A percentile compares a stretch with the other conserved stretches of the same genome.
phyloP scores from a whole-genome alignment of 2,113 vertebrate genomes.

The Pseudopodoces humilis region DNA sequence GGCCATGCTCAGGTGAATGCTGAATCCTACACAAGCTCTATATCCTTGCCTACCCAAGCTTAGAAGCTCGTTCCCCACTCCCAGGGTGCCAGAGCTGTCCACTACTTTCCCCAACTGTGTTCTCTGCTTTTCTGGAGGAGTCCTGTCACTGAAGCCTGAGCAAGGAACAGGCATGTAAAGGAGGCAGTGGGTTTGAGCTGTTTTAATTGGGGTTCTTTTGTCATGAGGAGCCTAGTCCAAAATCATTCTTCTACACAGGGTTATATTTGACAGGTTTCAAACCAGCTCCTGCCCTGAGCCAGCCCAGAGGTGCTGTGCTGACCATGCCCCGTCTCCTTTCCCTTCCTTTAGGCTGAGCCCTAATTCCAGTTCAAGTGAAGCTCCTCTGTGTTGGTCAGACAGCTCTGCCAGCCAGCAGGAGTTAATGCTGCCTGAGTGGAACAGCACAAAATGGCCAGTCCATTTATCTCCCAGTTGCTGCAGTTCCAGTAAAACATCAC shows the following conservation, averaged over 20 bases:
- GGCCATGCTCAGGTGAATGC: not conserved
- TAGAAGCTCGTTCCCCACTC: not conserved
- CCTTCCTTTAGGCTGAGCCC: not conserved
- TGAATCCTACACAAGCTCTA: not conserved
- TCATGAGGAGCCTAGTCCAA: not conserved
- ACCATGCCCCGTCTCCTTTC: not conserved
- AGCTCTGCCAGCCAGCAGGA: conserved; percentile 25
- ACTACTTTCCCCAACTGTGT: not conserved
- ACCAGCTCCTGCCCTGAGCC: not conserved
- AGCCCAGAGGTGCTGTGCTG: not conserved
- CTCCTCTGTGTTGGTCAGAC: not conserved
- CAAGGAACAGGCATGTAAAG: not conserved
- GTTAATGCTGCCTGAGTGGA: conserved; percentile 26
- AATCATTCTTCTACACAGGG: not conserved
- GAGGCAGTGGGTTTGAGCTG: not conserved
- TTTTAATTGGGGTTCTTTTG: not conserved
- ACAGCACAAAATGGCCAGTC: conserved; percentile 18
- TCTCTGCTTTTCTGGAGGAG: not conserved
- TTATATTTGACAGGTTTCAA: not conserved
- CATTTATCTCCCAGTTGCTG: conserved; percentile 32
- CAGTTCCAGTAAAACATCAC: conserved; percentile 51
- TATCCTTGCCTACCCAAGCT: not conserved
- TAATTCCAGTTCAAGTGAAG: not conserved
- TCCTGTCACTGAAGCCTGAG: not conserved
- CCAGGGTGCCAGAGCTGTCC: not conserved